Percentiles rank a stretch among this genome's conserved stretches.
phyloP scores from a whole-genome alignment of 2,113 vertebrate genomes.

The Platichthys flesus region DNA sequence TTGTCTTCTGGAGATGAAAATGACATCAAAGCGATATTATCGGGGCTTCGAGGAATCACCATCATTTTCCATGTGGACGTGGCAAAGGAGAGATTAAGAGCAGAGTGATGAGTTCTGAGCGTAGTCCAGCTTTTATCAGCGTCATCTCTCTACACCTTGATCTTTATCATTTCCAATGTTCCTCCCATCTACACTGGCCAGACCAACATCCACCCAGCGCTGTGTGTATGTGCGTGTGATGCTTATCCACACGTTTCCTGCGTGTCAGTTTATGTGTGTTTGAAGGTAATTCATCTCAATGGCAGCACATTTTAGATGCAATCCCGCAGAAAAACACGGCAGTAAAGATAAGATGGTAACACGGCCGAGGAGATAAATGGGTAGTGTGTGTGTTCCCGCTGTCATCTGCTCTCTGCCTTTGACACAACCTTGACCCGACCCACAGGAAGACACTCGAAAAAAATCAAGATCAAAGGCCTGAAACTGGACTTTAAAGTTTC shows the following conservation, averaged over 20 bases:
- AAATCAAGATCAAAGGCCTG: neutral
- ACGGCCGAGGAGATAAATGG: slow-evolving; percentile 60
- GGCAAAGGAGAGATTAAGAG: neutral
- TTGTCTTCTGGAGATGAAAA: neutral
- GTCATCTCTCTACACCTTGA: slow-evolving; percentile 32
- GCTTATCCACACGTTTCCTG: neutral
- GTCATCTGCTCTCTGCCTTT: slow-evolving; percentile 47
- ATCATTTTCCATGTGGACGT: neutral
- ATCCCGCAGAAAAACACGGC: slow-evolving; percentile 75
- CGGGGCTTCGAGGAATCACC: neutral
- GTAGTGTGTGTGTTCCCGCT: slow-evolving; percentile 42
- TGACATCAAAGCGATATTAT: neutral
- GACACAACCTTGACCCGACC: slow-evolving; percentile 72
- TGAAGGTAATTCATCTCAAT: slow-evolving; percentile 59
- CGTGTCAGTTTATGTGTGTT: slow-evolving; percentile 14
- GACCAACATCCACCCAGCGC: neutral
- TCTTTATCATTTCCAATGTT: slow-evolving; percentile 18
- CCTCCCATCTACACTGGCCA: neutral
- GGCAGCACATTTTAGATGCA: slow-evolving; percentile 58
- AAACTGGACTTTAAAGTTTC: neutral
- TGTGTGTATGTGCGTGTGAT: neutral
- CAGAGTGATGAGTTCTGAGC: slow-evolving; percentile 17
- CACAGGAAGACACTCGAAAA: neutral
- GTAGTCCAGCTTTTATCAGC: slow-evolving; percentile 40
- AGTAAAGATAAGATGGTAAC: slow-evolving; percentile 80